A percentile compares a stretch with the other conserved stretches of the same genome.
phyloP scores from a whole-genome alignment of 2,888 invertebrate species.

The Cerastoderma edule region DNA sequence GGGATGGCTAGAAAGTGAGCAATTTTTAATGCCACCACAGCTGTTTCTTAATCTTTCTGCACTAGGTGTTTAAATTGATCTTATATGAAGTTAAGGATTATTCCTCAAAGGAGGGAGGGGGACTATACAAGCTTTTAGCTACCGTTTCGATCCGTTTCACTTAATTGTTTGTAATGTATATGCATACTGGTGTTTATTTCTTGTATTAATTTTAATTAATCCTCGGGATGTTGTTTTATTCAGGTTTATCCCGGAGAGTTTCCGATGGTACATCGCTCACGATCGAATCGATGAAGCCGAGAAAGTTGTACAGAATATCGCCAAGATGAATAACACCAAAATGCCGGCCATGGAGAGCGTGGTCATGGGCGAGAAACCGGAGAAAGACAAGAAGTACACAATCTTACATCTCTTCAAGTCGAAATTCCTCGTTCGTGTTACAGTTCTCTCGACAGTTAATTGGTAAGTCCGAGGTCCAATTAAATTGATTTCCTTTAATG shows the following conservation, averaged over 20 bases:
- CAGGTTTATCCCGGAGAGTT: constrained; percentile 31
- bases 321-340: background rate
- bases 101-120: no score
- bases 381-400: constrained; percentile 35
- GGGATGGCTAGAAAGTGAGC: no score
- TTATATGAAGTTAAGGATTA: no score
- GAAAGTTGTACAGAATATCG: constrained; percentile 7
- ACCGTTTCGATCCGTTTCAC: no score
- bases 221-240: background rate
- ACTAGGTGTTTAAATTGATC: no score
- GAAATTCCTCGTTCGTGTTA: constrained; percentile 26
- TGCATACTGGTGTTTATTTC: background rate
- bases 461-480: constrained; percentile 20
- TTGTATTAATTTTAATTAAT: background rate
- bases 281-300: constrained; percentile 21
- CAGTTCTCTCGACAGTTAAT: constrained; percentile 26
- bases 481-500: no score
- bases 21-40: no score
- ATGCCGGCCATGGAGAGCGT: constrained; percentile 18
- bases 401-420: constrained; percentile 42
- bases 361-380: constrained; percentile 9
- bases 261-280: constrained; percentile 26
- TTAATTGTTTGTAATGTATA: no score
- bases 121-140: no score
- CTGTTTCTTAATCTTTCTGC: no score